Percentiles rank a stretch among this genome's conserved stretches.
phyloP scores from a whole-genome alignment of 2,113 vertebrate genomes.

The Manacus vitellinus region DNA sequence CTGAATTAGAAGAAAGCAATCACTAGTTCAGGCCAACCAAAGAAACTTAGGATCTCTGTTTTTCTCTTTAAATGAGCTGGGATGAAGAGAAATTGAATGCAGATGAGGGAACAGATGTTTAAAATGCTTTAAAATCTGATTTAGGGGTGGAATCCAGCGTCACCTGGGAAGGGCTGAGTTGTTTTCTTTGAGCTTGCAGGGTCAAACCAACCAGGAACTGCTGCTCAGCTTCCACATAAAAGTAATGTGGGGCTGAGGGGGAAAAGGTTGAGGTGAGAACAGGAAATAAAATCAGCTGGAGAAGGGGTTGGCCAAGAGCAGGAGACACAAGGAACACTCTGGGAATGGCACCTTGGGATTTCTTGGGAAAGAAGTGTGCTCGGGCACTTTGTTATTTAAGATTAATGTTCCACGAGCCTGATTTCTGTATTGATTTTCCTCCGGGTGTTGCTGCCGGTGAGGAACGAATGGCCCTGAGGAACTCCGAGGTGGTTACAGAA shows the following conservation, averaged over 20 bases:
- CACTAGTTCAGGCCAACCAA: neutral
- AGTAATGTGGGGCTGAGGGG: neutral
- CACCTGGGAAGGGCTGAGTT: neutral
- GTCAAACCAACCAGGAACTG: neutral
- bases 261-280: neutral
- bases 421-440: neutral
- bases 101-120: constrained; percentile 10
- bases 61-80: neutral
- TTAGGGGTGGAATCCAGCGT: neutral
- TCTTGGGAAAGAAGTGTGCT: neutral
- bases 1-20: neutral
- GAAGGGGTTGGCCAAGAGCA: neutral
- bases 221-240: neutral
- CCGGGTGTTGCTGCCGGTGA: neutral
- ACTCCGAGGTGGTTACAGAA: neutral
- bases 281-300: neutral
- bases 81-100: neutral
- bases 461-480: neutral
- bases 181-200: neutral
- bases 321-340: fast-evolving
- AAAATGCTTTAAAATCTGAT: neutral
- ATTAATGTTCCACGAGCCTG: neutral
- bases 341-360: neutral
- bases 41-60: neutral
- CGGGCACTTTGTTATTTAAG: neutral